Percentiles rank a stretch among this genome's conserved stretches.
Evolutionary conservation across 92 coral and sea anemone genomes (phyloP).

Genomic region (Porites evermanni): DNA sequence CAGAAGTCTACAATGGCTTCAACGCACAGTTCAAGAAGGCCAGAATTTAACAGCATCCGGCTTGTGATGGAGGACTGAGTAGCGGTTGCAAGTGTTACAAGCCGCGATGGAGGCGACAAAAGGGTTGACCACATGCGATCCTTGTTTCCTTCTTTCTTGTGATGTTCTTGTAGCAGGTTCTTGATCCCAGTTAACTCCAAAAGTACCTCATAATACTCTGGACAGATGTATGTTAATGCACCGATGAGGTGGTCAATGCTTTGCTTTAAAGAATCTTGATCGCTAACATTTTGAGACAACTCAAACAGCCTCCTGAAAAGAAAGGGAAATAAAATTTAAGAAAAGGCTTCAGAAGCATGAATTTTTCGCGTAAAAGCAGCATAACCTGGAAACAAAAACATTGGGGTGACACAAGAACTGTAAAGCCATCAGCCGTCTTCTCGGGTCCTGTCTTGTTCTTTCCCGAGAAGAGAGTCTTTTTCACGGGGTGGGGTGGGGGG

Average conservation of each 20-base stretch:
- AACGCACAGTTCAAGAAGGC: slow-evolving; percentile 68
- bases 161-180: slow-evolving; percentile 41
- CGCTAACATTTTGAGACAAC: slow-evolving; percentile 74
- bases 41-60: slow-evolving; percentile 74
- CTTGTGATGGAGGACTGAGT: slow-evolving; percentile 71
- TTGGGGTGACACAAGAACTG: too few relatives aligned
- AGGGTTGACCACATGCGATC: slow-evolving; percentile 36
- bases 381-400: not conserved
- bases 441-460: too few relatives aligned
- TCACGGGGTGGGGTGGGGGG: too few relatives aligned
- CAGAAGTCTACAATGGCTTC: slow-evolving; percentile 67
- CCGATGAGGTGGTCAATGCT: slow-evolving; percentile 88
- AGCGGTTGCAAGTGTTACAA: slow-evolving; percentile 76
- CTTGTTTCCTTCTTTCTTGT: slow-evolving; percentile 37
- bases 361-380: not conserved
- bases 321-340: not conserved
- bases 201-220: slow-evolving; percentile 72
- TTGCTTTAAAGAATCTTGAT: slow-evolving; percentile 78
- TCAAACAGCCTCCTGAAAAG: slow-evolving; percentile 70
- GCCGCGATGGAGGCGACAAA: slow-evolving; percentile 51
- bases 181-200: slow-evolving; percentile 74
- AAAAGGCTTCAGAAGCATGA: not conserved
- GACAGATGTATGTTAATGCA: slow-evolving; percentile 77
- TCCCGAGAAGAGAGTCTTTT: too few relatives aligned
- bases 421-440: too few relatives aligned